Evolutionary conservation across 2,113 vertebrate genomes (phyloP), one percentile per base, ranked within the genome.

Genomic region (Phylloscopus trochiloides): DNA sequence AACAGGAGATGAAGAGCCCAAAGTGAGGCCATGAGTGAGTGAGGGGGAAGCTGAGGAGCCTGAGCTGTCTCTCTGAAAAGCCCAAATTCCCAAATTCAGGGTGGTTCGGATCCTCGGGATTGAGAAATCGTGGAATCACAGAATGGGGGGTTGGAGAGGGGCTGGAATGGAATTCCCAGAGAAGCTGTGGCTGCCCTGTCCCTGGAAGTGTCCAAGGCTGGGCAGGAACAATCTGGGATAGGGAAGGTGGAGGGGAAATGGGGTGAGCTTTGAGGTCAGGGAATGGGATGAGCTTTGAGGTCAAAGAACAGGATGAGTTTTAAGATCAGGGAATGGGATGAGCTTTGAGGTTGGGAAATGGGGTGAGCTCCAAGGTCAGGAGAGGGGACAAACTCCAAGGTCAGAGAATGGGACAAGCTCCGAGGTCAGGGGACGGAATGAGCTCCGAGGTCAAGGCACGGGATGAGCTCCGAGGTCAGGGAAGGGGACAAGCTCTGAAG

Each of bases 351-450:
- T 10, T 2, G 2, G 2, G 3, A 17, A 42, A 42, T 8, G 31
- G 22, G 29, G 42, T 0, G 3, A n/a, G 22, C 0, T 55, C 4
- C n/a, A 26, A 11, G 17, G 0, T 4, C 4, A 2, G 3, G 3
- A 13, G 50, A 36, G 3, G 18, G 25, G 17, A 36, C 2, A 1
- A 57, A 24, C 0, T 45, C 4, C 14, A 36, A 29, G 26, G 2
- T 14, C 5, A 8, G 17, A 25, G 29, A 50, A 68, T 29, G n/a
- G 6, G 50, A 32, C 1, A 11, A 31, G 48, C 3, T 75, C 2
- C 17, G 19, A 16, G 6, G 1, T 0, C 3, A 5, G 13, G 45
- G 32, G 34, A 34, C 1, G 8, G 65, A 12, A 26, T 2, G 17
- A 34, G 32, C 11, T 66, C 8, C n/a, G n/a, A 12, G 13, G 2